Base-by-base conservation (phyloP, 2,888 invertebrate species). In the Paralinhomoeus sp. region DNA sequence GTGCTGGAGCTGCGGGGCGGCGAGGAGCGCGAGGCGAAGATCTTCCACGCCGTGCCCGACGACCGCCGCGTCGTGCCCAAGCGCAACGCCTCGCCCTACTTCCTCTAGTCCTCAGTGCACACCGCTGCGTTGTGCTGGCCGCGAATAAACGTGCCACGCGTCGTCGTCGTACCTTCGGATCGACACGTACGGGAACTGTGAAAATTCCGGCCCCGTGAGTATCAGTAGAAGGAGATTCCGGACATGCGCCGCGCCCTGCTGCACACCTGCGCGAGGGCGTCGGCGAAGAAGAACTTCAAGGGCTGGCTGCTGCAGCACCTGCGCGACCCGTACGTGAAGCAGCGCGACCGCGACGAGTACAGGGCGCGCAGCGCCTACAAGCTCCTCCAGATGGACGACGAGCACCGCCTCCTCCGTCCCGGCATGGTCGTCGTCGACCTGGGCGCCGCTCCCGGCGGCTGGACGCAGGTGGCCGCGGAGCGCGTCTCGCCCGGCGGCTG, bases 281-380 rank as follows among this genome's bases (percentile, higher is more conserved):
- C n/a, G n/a, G n/a, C n/a, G n/a, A n/a, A n/a, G n/a, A n/a, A 21
- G 5, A 39, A 23, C n/a, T 39, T 23, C 13, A 13, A 39, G 22
- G 9, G 12, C 7, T 47, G 47, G 47, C 24, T 47, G n/a, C 21
- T 18, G 17, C 47, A 45, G 5, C 47, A 47, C 2, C 13, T 37
- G 18, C 40, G 18, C 22, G 47, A 47, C 24, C 44, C 40, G 5
- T 47, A 44, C 24, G 47, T 47, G 12, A 24, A 15, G 15, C 17
- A 15, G 24, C 7, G 20, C 5, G 3, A 17, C 2, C 7, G 27
- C 9, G 24, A 40, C 15, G 15, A 31, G 15, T 97, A 76, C 65
- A 75, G 97, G 53, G 89, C 93, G 52, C 76, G 97, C 70, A 87
- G 97, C 56, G 87, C 97, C n/a, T 99, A 97, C 68, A 99, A 99